Conservation (phyloP, 2,113 vertebrate species). For the Cyprinus carpio region DNA sequence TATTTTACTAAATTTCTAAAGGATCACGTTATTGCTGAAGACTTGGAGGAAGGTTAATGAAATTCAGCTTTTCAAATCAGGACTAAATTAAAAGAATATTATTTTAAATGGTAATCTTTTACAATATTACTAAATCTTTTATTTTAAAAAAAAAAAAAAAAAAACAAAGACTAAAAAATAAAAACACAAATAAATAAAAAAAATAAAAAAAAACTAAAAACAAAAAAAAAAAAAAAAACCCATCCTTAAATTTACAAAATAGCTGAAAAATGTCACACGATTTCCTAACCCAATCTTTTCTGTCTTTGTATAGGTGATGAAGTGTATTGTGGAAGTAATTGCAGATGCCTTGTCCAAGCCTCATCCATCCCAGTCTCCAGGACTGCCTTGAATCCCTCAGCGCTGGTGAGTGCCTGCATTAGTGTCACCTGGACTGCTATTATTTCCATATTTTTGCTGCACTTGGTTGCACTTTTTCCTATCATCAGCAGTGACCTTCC, state of each 20-base stretch:
- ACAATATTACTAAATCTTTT: no score
- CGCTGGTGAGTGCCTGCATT: conserved; percentile 78
- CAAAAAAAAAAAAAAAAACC: no score
- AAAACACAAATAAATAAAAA: no score
- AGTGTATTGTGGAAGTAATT: conserved; percentile 92
- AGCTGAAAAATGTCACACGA: neutral
- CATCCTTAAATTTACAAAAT: neutral
- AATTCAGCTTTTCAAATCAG: neutral
- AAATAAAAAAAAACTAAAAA: no score
- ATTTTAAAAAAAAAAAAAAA: no score
- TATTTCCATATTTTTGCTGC: neutral
- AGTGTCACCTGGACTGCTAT: neutral
- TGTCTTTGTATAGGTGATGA: conserved; percentile 83
- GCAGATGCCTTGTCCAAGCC: conserved; percentile 87
- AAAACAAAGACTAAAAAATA: no score
- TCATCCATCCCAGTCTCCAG: conserved; percentile 80
- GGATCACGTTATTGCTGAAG: neutral
- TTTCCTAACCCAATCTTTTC: neutral
- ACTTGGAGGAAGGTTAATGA: neutral
- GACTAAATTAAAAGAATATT: neutral
- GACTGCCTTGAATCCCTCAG: conserved; percentile 85
- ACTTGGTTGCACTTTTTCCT: neutral
- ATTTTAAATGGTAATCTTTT: no score
- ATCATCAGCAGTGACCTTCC: conserved; percentile 37
- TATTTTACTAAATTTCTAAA: neutral